Percentiles rank a stretch among this genome's conserved stretches.
phyloP scores from a whole-genome alignment of 2,113 vertebrate genomes.

The Aix galericulata region DNA sequence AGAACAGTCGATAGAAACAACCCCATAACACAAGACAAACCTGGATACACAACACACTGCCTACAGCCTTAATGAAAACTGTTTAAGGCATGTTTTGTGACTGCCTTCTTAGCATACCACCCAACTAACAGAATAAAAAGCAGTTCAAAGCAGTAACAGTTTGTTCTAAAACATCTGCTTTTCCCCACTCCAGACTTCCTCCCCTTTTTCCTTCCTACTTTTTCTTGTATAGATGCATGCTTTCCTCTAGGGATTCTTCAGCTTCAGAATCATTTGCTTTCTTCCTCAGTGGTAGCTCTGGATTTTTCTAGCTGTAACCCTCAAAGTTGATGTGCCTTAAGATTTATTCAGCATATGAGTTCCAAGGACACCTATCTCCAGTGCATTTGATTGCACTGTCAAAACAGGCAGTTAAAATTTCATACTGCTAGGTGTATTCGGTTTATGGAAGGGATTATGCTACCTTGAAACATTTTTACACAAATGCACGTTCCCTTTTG shows the following conservation, averaged over 20 bases:
- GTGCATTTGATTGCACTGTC: neutral
- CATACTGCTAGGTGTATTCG: neutral
- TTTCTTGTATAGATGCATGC: neutral
- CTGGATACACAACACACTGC: neutral
- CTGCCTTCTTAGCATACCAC: no score
- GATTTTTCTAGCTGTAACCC: neutral
- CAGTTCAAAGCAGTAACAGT: neutral
- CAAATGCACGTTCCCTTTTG: neutral
- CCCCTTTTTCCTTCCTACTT: neutral
- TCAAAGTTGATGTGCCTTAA: neutral
- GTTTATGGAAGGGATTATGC: neutral
- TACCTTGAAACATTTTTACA: neutral
- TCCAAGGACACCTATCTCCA: neutral
- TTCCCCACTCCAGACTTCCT: neutral
- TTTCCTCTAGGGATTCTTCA: neutral
- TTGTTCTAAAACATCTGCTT: neutral
- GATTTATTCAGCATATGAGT: neutral
- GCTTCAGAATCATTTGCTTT: neutral
- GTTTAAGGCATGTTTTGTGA: neutral
- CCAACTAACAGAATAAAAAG: neutral
- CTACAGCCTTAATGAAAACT: neutral
- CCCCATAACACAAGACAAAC: accelerated
- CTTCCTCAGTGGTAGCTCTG: neutral
- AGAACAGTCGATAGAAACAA: neutral
- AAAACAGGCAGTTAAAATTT: neutral